Evolutionary conservation across 1,140 invertebrate genomes (phyloP).

Genomic region (Drosophila albomicans): DNA sequence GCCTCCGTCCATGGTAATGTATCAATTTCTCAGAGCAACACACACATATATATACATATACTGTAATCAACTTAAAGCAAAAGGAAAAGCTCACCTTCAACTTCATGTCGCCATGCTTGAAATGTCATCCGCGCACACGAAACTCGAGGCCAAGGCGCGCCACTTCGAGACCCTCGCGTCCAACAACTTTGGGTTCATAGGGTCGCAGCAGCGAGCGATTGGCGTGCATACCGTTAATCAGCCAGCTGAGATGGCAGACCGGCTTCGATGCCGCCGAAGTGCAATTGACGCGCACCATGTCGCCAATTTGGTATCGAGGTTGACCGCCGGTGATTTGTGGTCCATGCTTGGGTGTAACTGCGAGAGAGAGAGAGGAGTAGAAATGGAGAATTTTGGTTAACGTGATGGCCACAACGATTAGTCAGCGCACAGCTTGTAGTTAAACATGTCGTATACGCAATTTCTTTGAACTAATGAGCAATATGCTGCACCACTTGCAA

Average conservation of each 20-base stretch:
- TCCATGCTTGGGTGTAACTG: constrained; percentile 92
- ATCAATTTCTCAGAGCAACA: constrained; percentile 58
- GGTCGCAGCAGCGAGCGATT: constrained; percentile 84
- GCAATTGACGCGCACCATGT: constrained; percentile 93
- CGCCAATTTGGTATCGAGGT: constrained; percentile 92
- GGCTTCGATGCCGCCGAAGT: constrained; percentile 93
- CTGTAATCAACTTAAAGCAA: constrained; percentile 67
- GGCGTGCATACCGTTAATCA: constrained; percentile 94
- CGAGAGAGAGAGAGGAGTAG: background rate
- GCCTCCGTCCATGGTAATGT: constrained; percentile 50
- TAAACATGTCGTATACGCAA: constrained; percentile 2
- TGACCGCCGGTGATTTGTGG: constrained; percentile 92
- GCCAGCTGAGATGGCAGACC: constrained; percentile 93
- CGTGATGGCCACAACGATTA: constrained; percentile 34
- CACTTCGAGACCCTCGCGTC: constrained; percentile 88
- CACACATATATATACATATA: background rate
- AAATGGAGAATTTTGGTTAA: constrained; percentile 19
- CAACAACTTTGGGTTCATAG: constrained; percentile 78
- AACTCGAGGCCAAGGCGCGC: constrained; percentile 91
- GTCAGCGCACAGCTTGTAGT: constrained; percentile 4
- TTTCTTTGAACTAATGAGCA: background rate
- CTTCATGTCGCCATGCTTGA: constrained; percentile 93
- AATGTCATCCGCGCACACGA: constrained; percentile 91
- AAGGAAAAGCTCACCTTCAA: constrained; percentile 87
- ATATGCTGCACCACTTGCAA: constrained; percentile 5